A percentile compares a stretch with the other conserved stretches of the same genome.
Conservation (phyloP, 64 coral and sea anemone species). For the Pachyseris speciosa region DNA sequence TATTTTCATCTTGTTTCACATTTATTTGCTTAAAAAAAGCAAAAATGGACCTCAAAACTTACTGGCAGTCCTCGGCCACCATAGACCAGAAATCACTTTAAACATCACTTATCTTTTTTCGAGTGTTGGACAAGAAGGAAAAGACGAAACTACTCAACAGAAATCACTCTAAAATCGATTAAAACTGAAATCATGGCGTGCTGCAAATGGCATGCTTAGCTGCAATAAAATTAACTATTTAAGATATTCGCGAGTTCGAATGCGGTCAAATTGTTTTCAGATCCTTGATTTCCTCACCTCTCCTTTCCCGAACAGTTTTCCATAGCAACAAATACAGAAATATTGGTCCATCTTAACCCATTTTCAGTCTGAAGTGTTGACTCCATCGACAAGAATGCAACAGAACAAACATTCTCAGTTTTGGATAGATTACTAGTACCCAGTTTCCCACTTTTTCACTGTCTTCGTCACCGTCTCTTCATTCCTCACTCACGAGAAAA, state of each 20-base stretch:
- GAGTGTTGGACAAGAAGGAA: not conserved
- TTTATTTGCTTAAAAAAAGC: no score
- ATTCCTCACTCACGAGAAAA: no score
- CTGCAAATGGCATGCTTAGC: not conserved
- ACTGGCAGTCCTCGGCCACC: no score
- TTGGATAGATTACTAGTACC: not conserved
- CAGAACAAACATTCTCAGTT: not conserved
- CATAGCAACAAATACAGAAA: conserved; percentile 32
- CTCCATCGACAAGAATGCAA: not conserved
- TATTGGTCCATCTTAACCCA: conserved; percentile 30
- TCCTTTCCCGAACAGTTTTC: conserved; percentile 1
- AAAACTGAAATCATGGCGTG: not conserved
- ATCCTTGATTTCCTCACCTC: not conserved
- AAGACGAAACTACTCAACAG: not conserved
- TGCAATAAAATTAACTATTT: no score
- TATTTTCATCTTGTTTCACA: no score
- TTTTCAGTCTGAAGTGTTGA: not conserved
- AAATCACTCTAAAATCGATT: not conserved
- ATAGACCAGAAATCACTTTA: no score
- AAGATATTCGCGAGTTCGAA: not conserved
- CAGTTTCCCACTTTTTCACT: not conserved
- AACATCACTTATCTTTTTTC: no score
- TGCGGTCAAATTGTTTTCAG: not conserved
- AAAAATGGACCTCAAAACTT: no score
- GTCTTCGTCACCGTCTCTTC: not conserved